Base-by-base conservation (phyloP, 2,113 vertebrate species). In the Campylomormyrus numenius region DNA sequence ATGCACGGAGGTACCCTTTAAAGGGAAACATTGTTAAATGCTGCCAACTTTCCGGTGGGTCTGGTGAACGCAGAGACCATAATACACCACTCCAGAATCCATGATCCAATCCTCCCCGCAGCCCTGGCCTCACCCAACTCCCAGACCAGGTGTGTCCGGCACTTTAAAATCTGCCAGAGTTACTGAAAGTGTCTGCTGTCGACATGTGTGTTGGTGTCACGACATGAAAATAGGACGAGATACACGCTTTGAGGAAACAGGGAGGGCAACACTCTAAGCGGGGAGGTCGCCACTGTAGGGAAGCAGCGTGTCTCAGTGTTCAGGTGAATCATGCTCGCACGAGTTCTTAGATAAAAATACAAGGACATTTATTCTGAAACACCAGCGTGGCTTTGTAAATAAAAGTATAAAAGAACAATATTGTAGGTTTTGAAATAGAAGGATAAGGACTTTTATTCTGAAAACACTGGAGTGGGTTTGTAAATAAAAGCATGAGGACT, bases 61-160 rank as follows among this genome's bases (percentile, higher is more conserved):
- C 24, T n/a, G 39, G n/a, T 42, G 56, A 86, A 58, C 1, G 3
- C 42, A 27, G 52, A 39, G 42, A 52, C 27, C 24, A 10, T 31
- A 45, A 83, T n/a, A 10, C 6, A 24, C 46, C 5, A 0, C 45
- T 56, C 10, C 50, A 6, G 70, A 17, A 39, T 39, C 70, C 9
- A n/a, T 88, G 21, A 48, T 10, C 42, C 56, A 15, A 24, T 24
- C 52, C 35, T 21, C 86, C 35, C 48, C 19, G 9, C 49, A 5
- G 39, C 90, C 89, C 52, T 21, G 27, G 90, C 91, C 91, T 45
- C 83, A 85, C 19, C 21, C 17, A n/a, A 11, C 11, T 4, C 24
- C n/a, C 48, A 46, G 15, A 91, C 91, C 77, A 91, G 90, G 91
- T 90, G 88, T 77, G 89, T 90, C 91, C 91, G 87, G 93, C 87